These are phyloP conservation scores for Stegodyphus mimosarum DNA, from an alignment of 1,140 invertebrate genomes.

Conservation along the genomic window DNA sequence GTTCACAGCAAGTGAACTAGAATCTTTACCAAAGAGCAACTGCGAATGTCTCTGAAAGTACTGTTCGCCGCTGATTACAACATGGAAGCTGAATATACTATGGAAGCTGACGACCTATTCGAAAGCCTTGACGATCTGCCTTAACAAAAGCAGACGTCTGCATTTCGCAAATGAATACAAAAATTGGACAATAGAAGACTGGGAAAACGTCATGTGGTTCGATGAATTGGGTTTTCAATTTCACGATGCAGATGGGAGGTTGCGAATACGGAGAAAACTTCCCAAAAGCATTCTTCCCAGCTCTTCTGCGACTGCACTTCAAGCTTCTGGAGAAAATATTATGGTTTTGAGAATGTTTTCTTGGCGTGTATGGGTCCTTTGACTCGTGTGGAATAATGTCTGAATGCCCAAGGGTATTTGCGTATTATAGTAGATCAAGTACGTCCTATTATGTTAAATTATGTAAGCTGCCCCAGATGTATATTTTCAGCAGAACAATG, in stretches of 20 bases:
- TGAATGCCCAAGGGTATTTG: constrained; percentile 22
- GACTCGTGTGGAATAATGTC: constrained; percentile 17
- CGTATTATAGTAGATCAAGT: not conserved
- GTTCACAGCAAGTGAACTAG: not conserved
- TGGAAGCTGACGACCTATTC: not conserved
- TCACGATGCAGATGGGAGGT: not conserved
- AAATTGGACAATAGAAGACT: too few relatives aligned
- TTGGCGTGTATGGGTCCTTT: constrained; percentile 16
- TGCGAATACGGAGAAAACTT: constrained; percentile 10
- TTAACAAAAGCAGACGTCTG: constrained; percentile 18
- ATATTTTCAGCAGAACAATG: constrained; percentile 1
- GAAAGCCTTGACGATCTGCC: not conserved
- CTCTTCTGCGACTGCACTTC: not conserved
- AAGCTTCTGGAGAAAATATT: constrained; percentile 9
- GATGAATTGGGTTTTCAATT: not conserved
- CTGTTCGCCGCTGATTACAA: not conserved
- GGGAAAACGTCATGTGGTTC: not conserved
- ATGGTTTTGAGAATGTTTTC: constrained; percentile 50
- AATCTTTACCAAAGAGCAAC: not conserved
- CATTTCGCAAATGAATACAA: not conserved
- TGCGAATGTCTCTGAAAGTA: not conserved
- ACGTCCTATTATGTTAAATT: constrained; percentile 6
- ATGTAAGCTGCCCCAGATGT: not conserved
- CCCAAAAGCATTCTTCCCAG: not conserved
- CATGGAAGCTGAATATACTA: too few relatives aligned